phyloP scores from a whole-genome alignment of 2,888 invertebrate genomes.

The Chloroclystis v-ata region DNA sequence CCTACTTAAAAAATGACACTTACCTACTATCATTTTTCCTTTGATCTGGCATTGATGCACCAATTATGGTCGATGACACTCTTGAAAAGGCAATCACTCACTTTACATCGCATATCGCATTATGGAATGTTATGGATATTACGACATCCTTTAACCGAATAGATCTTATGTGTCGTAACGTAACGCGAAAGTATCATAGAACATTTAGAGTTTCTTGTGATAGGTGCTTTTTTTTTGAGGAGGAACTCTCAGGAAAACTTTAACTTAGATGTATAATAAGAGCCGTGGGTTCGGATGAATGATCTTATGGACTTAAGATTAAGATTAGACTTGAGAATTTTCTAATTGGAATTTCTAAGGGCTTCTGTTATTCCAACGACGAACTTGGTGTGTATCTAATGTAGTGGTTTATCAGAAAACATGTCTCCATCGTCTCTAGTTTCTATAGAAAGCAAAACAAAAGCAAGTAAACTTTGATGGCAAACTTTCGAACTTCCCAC shows the following conservation, averaged over 20 bases:
- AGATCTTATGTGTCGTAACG: no score
- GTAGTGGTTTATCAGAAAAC: background rate
- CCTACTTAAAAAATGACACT: constrained; percentile 6
- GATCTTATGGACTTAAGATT: no score
- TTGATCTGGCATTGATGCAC: constrained; percentile 6
- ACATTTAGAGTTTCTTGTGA: no score
- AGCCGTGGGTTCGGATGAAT: no score
- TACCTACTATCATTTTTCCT: background rate
- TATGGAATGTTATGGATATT: constrained; percentile 2
- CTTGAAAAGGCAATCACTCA: constrained; percentile 9
- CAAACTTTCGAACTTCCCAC: constrained; percentile 5
- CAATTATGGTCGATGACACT: constrained; percentile 7
- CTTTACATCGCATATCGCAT: background rate
- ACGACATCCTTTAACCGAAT: background rate
- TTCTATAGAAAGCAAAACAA: background rate
- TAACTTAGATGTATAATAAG: no score
- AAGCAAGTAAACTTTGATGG: background rate
- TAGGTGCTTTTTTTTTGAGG: no score
- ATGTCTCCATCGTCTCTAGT: background rate
- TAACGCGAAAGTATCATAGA: no score
- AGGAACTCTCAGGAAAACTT: no score
- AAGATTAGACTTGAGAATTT: no score
- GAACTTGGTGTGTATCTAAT: no score
- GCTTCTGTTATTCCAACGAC: no score
- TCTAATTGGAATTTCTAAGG: no score